These are phyloP conservation scores for Trichechus manatus DNA, from an alignment of 2,113 vertebrate species.

Conservation along the genomic window DNA sequence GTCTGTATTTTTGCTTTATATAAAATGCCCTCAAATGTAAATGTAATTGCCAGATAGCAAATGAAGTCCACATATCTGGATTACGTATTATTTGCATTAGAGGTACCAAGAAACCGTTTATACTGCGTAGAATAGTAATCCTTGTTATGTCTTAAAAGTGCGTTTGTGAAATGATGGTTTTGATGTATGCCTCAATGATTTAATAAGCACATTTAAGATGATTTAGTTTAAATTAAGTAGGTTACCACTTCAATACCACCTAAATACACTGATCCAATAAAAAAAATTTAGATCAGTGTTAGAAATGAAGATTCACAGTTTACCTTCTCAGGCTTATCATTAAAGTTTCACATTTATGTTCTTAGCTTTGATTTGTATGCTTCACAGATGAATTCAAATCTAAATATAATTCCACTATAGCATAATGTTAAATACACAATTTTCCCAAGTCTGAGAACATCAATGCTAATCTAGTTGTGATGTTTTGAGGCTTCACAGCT, in stretches of 20 bases:
- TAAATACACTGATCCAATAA: background rate
- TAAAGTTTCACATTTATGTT: background rate
- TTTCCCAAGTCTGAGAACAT: background rate
- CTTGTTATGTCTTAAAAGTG: no score
- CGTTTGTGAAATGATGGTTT: no score
- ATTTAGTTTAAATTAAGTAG: background rate
- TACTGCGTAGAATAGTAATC: background rate
- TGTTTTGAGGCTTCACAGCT: no score
- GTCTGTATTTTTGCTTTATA: background rate
- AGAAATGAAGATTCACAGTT: background rate
- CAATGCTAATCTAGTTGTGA: no score
- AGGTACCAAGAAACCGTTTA: background rate
- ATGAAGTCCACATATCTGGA: background rate
- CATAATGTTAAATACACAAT: background rate
- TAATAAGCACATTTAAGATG: background rate
- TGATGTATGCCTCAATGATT: no score
- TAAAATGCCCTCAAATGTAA: background rate
- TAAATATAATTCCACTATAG: background rate
- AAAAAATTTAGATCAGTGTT: background rate
- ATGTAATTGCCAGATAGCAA: background rate
- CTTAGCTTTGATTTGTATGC: background rate
- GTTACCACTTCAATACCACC: background rate
- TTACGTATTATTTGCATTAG: background rate
- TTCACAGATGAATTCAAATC: background rate
- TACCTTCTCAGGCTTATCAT: background rate